Base-by-base conservation (phyloP, 1,140 invertebrate species). In the Eurosta solidaginis region DNA sequence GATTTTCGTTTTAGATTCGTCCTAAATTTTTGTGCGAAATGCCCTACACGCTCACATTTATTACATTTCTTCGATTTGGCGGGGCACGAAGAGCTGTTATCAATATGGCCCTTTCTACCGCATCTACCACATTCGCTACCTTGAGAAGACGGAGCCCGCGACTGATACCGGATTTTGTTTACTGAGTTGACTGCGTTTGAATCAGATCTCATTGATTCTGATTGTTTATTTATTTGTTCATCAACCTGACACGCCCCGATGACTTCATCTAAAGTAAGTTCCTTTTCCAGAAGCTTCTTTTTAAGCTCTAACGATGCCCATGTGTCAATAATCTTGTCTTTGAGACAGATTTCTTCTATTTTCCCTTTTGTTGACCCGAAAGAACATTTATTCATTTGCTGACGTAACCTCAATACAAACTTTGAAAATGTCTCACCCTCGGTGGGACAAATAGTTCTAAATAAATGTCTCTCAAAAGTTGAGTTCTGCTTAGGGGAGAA, bases 261-360 rank as follows among this genome's bases (percentile, higher is more conserved):
- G n/a, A 25, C 20, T 20, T 76, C 45, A 4, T 44, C 45, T 1
- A 47, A 45, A 3, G n/a, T 47, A 25, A 27, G 9, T 12, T 76
- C 74, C 22, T 76, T 76, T 50, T 52, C 74, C 17, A 76, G n/a
- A 3, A 76, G 27, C 17, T 25, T 77, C 77, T 80, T 83, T 59
- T 82, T 74, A 9, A 83, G 49, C 1, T 82, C 80, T 9, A n/a
- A n/a, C 36, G 79, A 79, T 10, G 42, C 59, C 74, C 80, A 82
- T 73, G 78, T 79, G 45, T 83, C 82, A 14, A 80, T 79, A 49
- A 79, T 78, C 78, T 83, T 80, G 63, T 83, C 81, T 20, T 81
- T 82, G 1, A 83, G 44, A 44, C 77, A 81, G 44, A 82, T 84
- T 40, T 85, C n/a, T n/a, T n/a, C n/a, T n/a, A n/a, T n/a, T n/a